Percentiles rank a stretch among this genome's conserved stretches.
Evolutionary conservation across 2,113 vertebrate species (phyloP).

Genomic region (Merops nubicus): DNA sequence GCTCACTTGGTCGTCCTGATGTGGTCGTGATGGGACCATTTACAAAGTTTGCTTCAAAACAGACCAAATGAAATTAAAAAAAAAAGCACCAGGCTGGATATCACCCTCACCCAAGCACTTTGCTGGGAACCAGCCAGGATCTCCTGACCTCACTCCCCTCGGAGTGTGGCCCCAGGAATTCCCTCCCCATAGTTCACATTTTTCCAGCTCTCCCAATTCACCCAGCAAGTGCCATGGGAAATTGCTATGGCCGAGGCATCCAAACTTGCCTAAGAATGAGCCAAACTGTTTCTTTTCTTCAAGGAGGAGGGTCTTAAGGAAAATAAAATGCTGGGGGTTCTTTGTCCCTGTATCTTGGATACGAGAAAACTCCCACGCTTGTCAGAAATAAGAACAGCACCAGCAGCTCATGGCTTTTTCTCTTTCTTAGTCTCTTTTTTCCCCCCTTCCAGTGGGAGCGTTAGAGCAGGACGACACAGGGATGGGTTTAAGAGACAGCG

Average conservation of each 20-base stretch:
- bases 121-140: constrained; percentile 20
- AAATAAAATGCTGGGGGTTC: constrained; percentile 55
- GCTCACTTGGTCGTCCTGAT: not conserved
- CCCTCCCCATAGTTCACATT: constrained; percentile 50
- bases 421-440: not conserved
- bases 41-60: not conserved
- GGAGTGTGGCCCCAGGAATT: not conserved
- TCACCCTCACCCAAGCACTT: constrained; percentile 22
- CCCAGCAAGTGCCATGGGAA: constrained; percentile 47
- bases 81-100: not conserved
- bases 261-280: constrained; percentile 28
- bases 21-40: not conserved
- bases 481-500: constrained; percentile 17
- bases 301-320: constrained; percentile 52
- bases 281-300: constrained; percentile 45
- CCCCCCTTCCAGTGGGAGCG: not conserved
- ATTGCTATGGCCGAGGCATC: not conserved
- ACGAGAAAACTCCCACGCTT: constrained; percentile 70
- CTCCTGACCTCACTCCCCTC: constrained; percentile 19
- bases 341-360: constrained; percentile 72
- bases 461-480: not conserved
- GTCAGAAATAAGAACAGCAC: constrained; percentile 58
- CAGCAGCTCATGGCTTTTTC: constrained; percentile 12
- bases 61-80: not conserved
- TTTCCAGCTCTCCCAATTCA: constrained; percentile 21